Conservation (phyloP, 2,113 vertebrate genomes). For the Benitochromis conjunctus region DNA sequence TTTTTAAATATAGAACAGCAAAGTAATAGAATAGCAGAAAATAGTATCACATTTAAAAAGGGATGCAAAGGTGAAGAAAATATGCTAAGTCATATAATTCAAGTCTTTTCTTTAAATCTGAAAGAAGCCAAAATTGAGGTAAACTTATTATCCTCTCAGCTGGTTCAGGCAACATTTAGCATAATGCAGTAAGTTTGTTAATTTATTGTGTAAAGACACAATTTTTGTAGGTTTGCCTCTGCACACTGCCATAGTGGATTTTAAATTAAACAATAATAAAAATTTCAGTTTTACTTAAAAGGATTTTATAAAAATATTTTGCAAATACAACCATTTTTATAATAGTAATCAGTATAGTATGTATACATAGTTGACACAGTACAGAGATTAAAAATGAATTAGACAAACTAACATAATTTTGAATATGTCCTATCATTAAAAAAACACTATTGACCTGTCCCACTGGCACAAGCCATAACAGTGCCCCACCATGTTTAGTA, state of each 20-base stretch:
- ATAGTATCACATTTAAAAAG: background rate
- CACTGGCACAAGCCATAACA: no score
- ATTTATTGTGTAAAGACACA: no score
- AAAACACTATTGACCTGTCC: no score
- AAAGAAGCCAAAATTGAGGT: no score
- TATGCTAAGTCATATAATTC: background rate
- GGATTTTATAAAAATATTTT: background rate
- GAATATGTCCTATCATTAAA: no score
- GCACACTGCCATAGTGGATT: no score
- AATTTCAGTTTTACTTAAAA: background rate
- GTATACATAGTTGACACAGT: background rate
- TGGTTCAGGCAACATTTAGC: no score
- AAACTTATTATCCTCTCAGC: background rate
- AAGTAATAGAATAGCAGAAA: background rate
- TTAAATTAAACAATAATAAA: background rate
- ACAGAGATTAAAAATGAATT: background rate
- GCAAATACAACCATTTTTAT: background rate
- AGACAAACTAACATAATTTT: background rate
- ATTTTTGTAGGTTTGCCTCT: no score
- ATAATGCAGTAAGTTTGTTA: no score
- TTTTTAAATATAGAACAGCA: background rate
- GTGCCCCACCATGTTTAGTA: no score
- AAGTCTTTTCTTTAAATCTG: background rate
- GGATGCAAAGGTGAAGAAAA: background rate
- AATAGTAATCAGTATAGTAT: background rate